phyloP scores from a whole-genome alignment of 92 coral and sea anemone genomes.

The Siderastrea siderea region DNA sequence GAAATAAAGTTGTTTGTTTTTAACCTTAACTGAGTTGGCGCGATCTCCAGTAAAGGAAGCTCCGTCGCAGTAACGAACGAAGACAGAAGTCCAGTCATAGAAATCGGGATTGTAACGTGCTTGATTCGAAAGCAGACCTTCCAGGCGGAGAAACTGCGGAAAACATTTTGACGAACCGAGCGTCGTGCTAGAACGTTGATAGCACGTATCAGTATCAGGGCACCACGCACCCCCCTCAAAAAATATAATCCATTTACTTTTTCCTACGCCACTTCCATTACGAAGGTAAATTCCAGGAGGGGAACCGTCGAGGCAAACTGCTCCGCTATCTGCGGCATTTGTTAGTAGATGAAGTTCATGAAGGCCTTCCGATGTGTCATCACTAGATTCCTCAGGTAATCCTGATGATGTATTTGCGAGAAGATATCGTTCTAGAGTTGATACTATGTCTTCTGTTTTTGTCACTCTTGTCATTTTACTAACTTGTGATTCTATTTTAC shows the following conservation, averaged over 20 bases:
- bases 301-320: constrained; percentile 77
- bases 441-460: background rate
- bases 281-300: constrained; percentile 72
- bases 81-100: constrained; percentile 41
- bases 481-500: background rate
- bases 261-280: constrained; percentile 41
- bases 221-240: constrained; percentile 73
- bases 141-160: background rate
- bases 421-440: background rate
- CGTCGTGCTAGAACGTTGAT: constrained; percentile 22
- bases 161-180: constrained; percentile 56
- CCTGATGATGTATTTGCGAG: background rate
- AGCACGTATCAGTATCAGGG: constrained; percentile 36
- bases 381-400: background rate
- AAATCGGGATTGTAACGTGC: constrained; percentile 54
- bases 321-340: constrained; percentile 38
- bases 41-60: constrained; percentile 63
- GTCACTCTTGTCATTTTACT: too few relatives aligned
- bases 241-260: constrained; percentile 52
- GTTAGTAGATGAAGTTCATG: constrained; percentile 24
- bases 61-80: constrained; percentile 55
- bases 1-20: constrained; percentile 31
- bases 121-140: constrained; percentile 50
- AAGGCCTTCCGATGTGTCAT: background rate
- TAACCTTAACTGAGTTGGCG: constrained; percentile 7